Evolutionary conservation across 2,113 vertebrate genomes (phyloP), one percentile per base, ranked within the genome.

Genomic region (Salvelinus sp.): DNA sequence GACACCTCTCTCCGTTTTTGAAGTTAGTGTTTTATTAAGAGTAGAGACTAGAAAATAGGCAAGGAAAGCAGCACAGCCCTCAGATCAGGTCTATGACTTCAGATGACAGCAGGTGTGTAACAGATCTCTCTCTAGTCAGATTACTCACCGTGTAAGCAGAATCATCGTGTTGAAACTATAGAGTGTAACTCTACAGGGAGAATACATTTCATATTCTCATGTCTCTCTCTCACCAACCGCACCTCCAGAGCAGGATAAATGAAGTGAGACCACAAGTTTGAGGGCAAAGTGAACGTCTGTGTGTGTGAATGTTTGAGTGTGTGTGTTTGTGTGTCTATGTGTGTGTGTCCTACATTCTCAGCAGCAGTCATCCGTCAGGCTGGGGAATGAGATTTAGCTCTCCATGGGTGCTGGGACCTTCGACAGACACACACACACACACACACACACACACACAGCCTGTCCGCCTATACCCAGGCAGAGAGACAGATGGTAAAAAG

Each of bases 311-410:
- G 38, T 38, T 38, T 38, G 38, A 23, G 38, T 48, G 68, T 48
- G 33, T 33, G 38, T 23, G 68, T n/a, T 25, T 30, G 38, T 25
- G 69, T 50, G 33, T 33, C 33, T 33, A 33, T 33, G 33, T 33
- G 69, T 70, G 47, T 70, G 69, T 16, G 33, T 44, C 7, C 67
- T 12, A 44, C 3, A 69, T 22, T 69, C 14, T 16, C 38, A 44
- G 67, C 33, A 33, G 30, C 67, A 69, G 67, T 44, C 67, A 69
- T 69, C 67, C 38, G 38, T 69, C 67, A 62, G 58, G 58, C n/a
- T 22, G 67, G n/a, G 58, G 58, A 62, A 62, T 62, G n/a, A 62
- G 58, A 62, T 62, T 62, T 16, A 62, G 58, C 58, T 62, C 58
- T 62, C 58, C 58, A 22, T 62, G 58, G n/a, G 58, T 62, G n/a